Base-by-base conservation (phyloP, 2,797 vertebrate species). In the Sebastes steindachneri region DNA sequence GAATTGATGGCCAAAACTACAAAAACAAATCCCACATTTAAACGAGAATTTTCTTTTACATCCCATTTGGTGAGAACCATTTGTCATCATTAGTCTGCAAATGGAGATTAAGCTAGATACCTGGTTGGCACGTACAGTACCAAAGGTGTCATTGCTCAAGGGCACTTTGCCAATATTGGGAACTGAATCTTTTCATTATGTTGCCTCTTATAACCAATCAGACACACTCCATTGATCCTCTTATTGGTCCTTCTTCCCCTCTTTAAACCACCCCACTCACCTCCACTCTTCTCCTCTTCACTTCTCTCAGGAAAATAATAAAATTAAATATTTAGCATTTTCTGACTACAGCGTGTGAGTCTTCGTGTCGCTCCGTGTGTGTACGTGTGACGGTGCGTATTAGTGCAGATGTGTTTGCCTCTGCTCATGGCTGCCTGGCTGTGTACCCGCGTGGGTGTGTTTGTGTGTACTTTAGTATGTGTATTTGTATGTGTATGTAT, bases 131-230 rank as follows among this genome's bases (percentile, higher is more conserved):
- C 12, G 10, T 35, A 57, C 21, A 26, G 21, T 66, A n/a, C 6
- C 12, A 11, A 29, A 83, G 12, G 65, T 84, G 75, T 78, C 63
- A 53, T 37, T 77, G 75, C 79, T 91, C 69, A 71, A 85, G 77
- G 80, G 68, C 60, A 80, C 77, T 86, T 66, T 73, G 31, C 45
- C 19, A 76, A 60, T 58, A 74, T 69, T 65, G 37, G 35, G 54
- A 84, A 65, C 29, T 81, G 62, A 83, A 83, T 79, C 54, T 79
- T 82, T 86, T 83, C 68, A 86, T 89, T 83, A 82, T 59, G 57
- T 80, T 67, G 41, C 64, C 63, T 82, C 51, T 82, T 85, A 35
- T 67, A 77, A 72, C 64, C 67, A 76, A 86, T 84, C 67, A 72
- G 58, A 63, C 37, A 31, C 83, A 80, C 79, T 86, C 68, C 55